A percentile compares a stretch with the other conserved stretches of the same genome.
Conservation (phyloP, 2,113 vertebrate genomes). For the Passer domesticus region DNA sequence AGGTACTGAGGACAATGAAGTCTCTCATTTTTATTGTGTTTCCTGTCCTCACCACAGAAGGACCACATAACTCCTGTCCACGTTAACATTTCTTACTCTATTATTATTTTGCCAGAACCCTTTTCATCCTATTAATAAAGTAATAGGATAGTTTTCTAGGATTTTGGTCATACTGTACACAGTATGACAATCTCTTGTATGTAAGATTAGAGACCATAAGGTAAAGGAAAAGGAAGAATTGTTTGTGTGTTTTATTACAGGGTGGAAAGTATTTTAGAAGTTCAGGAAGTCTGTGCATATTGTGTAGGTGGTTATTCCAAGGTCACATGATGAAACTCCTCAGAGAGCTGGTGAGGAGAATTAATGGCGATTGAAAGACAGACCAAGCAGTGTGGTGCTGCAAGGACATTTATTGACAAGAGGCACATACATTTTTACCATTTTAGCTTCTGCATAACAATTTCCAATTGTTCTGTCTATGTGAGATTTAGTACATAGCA, state of each 20-base stretch:
- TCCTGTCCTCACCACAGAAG: background rate
- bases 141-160: background rate
- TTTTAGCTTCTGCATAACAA: background rate
- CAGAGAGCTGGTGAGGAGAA: background rate
- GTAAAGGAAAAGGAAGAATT: background rate
- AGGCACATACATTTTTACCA: background rate
- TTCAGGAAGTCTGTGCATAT: background rate
- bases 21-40: background rate
- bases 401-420: background rate
- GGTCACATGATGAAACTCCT: background rate
- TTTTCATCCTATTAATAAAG: background rate
- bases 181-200: background rate
- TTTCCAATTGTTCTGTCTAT: background rate
- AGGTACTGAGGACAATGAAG: background rate
- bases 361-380: accelerated
- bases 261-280: background rate
- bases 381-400: background rate
- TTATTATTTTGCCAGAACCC: background rate
- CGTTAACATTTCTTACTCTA: background rate
- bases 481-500: background rate
- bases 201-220: background rate
- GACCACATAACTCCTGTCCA: background rate
- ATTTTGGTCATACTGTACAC: background rate
- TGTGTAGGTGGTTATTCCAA: background rate
- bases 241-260: background rate